phyloP scores from a whole-genome alignment of 2,888 invertebrate genomes.

The Hypselothyrea guttata region DNA sequence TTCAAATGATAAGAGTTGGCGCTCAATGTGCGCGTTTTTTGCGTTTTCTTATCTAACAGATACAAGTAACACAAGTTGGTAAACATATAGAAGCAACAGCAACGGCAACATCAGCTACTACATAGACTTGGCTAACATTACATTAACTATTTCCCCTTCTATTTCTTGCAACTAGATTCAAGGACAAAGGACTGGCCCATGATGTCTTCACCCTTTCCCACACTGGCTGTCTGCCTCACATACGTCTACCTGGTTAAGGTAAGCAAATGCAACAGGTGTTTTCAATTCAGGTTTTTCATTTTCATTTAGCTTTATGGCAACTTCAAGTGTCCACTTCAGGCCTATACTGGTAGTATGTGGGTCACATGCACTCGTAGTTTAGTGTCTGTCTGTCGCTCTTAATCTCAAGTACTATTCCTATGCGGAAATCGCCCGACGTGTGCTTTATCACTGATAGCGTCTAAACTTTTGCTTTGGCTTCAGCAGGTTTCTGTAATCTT shows the following conservation, averaged over 20 bases:
- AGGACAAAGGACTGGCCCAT: constrained; percentile 95
- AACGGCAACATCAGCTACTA: constrained; percentile 6
- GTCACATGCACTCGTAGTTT: constrained; percentile 33
- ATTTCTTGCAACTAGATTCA: constrained; percentile 85
- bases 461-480: background rate
- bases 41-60: constrained; percentile 41
- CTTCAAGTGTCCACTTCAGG: constrained; percentile 1
- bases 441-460: constrained; percentile 32
- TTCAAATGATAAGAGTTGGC: constrained; percentile 55
- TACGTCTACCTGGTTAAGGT: constrained; percentile 96
- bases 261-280: constrained; percentile 67
- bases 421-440: constrained; percentile 32
- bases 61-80: constrained; percentile 11
- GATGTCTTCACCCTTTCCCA: constrained; percentile 97
- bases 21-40: constrained; percentile 4
- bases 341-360: constrained; percentile 35
- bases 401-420: constrained; percentile 51
- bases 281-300: background rate
- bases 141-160: background rate
- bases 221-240: constrained; percentile 92
- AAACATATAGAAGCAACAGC: background rate
- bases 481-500: constrained; percentile 15
- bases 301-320: too few species aligned
- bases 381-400: constrained; percentile 7
- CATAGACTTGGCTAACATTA: constrained; percentile 15